A percentile compares a stretch with the other conserved stretches of the same genome.
Conservation (phyloP, 2,113 vertebrate genomes). For the Patagioenas fasciata region DNA sequence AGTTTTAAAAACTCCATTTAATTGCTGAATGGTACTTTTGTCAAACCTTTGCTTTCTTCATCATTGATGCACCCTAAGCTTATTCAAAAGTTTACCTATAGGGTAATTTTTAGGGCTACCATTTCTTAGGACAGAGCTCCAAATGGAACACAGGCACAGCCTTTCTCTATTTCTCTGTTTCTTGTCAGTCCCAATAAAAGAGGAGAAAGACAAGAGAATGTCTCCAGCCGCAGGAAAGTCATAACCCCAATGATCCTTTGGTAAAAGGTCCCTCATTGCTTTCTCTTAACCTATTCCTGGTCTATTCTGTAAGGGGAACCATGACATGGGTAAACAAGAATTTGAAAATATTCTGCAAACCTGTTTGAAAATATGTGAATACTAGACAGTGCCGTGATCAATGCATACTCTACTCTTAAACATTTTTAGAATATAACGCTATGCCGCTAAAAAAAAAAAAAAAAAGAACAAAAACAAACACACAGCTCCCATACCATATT, state of each 20-base stretch:
- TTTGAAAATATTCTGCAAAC: background rate
- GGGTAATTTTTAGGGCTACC: background rate
- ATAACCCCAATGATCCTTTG: background rate
- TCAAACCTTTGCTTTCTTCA: background rate
- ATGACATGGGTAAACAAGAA: background rate
- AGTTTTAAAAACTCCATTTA: background rate
- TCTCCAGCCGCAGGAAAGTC: background rate
- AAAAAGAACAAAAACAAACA: background rate
- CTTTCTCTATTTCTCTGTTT: background rate
- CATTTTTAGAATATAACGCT: background rate
- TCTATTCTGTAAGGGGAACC: background rate
- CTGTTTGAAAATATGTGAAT: background rate
- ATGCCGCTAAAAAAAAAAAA: background rate
- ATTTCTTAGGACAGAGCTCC: background rate
- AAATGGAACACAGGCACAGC: background rate
- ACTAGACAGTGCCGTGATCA: background rate
- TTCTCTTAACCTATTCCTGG: background rate
- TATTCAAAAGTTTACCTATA: background rate
- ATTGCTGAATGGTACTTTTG: background rate
- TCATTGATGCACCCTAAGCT: background rate
- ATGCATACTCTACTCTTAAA: background rate
- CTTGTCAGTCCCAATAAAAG: slow-evolving; percentile 2
- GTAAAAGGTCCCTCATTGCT: background rate
- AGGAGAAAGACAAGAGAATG: background rate
- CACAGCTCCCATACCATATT: background rate